A percentile compares a stretch with the other conserved stretches of the same genome.
phyloP scores from a whole-genome alignment of 2,797 vertebrate species.

The Caiman crocodilus region DNA sequence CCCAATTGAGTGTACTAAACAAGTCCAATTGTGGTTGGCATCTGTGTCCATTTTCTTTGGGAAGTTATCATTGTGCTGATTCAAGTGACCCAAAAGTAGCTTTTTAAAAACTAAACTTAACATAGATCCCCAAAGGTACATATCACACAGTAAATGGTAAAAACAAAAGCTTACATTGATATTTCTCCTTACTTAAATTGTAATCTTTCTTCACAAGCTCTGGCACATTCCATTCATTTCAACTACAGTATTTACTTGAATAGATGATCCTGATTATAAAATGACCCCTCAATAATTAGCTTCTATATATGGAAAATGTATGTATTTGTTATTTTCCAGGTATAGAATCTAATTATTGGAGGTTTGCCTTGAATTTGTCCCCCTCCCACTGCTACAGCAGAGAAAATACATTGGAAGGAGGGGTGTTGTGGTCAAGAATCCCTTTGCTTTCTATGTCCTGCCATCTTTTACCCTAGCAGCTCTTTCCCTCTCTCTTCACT shows the following conservation, averaged over 20 bases:
- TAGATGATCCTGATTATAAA: too few species aligned
- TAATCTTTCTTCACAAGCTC: conserved; percentile 22
- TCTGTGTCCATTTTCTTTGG: background rate
- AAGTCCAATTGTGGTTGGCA: background rate
- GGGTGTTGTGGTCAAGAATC: too few species aligned
- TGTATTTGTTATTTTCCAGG: too few species aligned
- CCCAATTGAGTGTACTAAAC: background rate
- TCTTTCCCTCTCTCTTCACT: too few species aligned
- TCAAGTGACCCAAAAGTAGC: conserved; percentile 18
- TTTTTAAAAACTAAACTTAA: background rate
- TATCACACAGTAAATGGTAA: background rate
- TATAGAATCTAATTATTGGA: too few species aligned
- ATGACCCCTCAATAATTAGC: too few species aligned
- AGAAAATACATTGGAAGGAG: too few species aligned
- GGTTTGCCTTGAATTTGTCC: too few species aligned
- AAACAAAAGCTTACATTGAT: background rate
- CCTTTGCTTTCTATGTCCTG: too few species aligned
- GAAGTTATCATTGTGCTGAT: conserved; percentile 26
- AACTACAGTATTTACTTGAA: background rate
- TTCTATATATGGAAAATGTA: too few species aligned
- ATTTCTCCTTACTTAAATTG: conserved; percentile 1
- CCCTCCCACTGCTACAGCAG: too few species aligned
- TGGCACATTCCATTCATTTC: background rate
- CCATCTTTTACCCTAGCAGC: too few species aligned
- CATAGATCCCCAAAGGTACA: background rate